phyloP scores from a whole-genome alignment of 1,140 invertebrate species.

The Apis florea region DNA sequence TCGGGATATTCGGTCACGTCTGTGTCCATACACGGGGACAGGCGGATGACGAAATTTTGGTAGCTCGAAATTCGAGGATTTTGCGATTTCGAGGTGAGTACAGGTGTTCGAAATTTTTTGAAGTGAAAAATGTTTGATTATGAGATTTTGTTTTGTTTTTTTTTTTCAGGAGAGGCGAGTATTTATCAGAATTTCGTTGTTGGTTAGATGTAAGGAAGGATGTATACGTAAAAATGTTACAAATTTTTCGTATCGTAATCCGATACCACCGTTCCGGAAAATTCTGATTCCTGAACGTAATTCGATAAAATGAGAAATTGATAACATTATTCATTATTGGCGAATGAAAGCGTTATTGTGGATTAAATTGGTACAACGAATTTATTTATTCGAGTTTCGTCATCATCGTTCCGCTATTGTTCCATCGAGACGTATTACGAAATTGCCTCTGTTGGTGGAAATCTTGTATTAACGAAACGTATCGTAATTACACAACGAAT shows the following conservation, averaged over 20 bases:
- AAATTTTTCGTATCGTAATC: no score
- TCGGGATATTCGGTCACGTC: neutral
- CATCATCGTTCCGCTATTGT: neutral
- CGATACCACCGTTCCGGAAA: no score
- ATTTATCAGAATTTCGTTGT: no score
- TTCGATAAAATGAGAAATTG: neutral
- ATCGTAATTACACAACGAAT: slow-evolving; percentile 1
- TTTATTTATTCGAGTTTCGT: neutral
- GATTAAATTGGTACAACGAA: neutral
- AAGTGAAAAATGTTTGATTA: no score
- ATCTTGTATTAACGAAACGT: neutral
- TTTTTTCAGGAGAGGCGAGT: no score
- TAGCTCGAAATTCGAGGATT: neutral
- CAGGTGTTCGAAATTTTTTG: no score
- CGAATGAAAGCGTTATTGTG: neutral
- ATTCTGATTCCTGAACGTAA: neutral
- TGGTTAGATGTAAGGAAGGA: no score
- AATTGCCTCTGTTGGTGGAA: neutral
- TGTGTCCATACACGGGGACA: neutral
- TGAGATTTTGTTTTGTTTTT: no score
- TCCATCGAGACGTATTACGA: neutral
- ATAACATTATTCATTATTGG: neutral
- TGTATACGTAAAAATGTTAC: no score
- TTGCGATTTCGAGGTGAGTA: no score
- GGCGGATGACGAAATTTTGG: neutral